A percentile compares a stretch with the other conserved stretches of the same genome.
phyloP scores from a whole-genome alignment of 2,797 vertebrate species.

The Acrossocheilus fasciatus region DNA sequence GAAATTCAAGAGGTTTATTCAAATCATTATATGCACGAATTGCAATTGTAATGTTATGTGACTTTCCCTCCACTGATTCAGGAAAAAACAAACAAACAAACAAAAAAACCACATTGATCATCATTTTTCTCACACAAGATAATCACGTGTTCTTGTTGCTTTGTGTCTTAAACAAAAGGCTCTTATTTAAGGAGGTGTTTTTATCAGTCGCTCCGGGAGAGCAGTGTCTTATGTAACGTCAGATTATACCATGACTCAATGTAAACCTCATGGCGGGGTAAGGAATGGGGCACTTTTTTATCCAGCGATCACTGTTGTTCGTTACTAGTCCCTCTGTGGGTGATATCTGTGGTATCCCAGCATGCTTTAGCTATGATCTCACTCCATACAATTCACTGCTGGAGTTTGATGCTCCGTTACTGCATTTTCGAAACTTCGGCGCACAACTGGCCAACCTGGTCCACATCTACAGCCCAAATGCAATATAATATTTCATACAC shows the following conservation, averaged over 20 bases:
- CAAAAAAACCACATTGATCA: background rate
- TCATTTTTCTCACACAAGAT: background rate
- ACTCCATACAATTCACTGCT: background rate
- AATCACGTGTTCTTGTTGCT: slow-evolving; percentile 36
- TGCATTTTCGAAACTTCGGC: background rate
- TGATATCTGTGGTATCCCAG: slow-evolving; percentile 35
- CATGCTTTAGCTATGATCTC: slow-evolving; percentile 52
- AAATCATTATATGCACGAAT: background rate
- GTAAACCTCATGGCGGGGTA: slow-evolving; percentile 47
- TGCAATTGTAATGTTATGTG: background rate
- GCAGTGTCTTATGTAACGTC: background rate
- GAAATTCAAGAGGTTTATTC: background rate
- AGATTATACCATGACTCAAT: slow-evolving; percentile 40
- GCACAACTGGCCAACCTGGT: background rate
- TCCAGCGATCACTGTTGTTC: slow-evolving; percentile 8
- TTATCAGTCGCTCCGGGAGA: slow-evolving; percentile 8
- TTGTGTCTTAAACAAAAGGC: slow-evolving; percentile 6
- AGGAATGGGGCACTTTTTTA: slow-evolving; percentile 16
- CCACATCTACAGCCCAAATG: slow-evolving; percentile 9
- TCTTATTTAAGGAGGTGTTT: slow-evolving; percentile 43
- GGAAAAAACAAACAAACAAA: no score
- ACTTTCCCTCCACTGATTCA: background rate
- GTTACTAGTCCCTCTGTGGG: background rate
- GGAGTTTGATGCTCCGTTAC: slow-evolving; percentile 23
- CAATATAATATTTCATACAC: slow-evolving; percentile 21